These are phyloP conservation scores for Poecilia wingei DNA, from an alignment of 2,797 vertebrate genomes.

Conservation along the genomic window DNA sequence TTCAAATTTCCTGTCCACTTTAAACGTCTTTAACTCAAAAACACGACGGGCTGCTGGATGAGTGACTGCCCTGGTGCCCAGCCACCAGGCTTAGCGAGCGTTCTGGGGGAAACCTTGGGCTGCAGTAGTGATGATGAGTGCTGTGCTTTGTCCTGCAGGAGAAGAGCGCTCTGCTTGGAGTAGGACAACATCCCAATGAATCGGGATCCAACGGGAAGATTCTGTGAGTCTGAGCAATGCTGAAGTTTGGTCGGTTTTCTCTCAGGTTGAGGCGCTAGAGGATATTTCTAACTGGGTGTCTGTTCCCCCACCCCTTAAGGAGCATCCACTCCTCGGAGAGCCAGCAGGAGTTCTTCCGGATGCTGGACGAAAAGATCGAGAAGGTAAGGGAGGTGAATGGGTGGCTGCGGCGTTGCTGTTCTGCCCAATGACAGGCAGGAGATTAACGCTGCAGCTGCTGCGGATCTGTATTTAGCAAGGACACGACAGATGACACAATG, in stretches of 20 bases:
- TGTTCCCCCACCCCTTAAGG: constrained; percentile 33
- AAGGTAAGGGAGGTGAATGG: constrained; percentile 81
- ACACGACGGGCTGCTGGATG: too few relatives aligned
- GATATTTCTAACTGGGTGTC: background rate
- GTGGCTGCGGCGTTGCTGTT: background rate
- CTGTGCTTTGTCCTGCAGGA: constrained; percentile 83
- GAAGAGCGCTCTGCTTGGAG: constrained; percentile 91
- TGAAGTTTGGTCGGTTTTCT: background rate
- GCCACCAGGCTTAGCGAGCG: too few relatives aligned
- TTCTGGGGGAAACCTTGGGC: too few relatives aligned
- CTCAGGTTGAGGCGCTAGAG: background rate
- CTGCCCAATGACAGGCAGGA: constrained; percentile 30
- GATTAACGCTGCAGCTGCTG: constrained; percentile 48
- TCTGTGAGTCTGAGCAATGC: constrained; percentile 67
- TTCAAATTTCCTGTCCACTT: too few relatives aligned
- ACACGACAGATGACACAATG: constrained; percentile 45
- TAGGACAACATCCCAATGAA: constrained; percentile 68
- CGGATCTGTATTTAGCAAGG: constrained; percentile 37
- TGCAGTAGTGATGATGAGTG: background rate
- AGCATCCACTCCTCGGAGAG: constrained; percentile 99
- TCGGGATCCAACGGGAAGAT: constrained; percentile 78
- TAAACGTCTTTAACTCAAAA: too few relatives aligned
- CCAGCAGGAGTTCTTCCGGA: constrained; percentile 98
- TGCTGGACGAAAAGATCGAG: constrained; percentile 99
- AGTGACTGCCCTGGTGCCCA: too few relatives aligned